phyloP scores from a whole-genome alignment of 2,797 vertebrate genomes.

The Urophycis tenuis region DNA sequence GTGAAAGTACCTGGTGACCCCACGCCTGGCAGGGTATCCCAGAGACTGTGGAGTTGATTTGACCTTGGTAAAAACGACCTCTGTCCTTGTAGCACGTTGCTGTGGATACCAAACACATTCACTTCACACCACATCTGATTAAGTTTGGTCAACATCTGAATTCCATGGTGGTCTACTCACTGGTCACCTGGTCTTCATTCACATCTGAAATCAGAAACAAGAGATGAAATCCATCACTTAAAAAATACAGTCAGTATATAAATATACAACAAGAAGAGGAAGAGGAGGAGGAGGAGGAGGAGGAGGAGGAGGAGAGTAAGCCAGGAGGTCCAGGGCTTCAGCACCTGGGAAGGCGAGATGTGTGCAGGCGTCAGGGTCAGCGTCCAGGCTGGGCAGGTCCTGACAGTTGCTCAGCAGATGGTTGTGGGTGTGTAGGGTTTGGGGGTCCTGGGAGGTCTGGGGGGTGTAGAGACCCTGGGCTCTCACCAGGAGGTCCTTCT shows the following conservation, averaged over 20 bases:
- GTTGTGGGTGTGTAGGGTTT: conserved; percentile 19
- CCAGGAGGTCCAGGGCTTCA: neutral
- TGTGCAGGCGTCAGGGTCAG: conserved; percentile 74
- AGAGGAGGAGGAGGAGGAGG: neutral
- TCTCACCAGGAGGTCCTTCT: conserved; percentile 83
- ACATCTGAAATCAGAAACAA: conserved; percentile 71
- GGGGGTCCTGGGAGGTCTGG: conserved; percentile 63
- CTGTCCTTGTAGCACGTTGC: conserved; percentile 78
- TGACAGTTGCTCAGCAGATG: conserved; percentile 78
- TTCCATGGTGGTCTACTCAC: conserved; percentile 70
- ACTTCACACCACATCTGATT: neutral
- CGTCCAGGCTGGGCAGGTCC: conserved; percentile 78
- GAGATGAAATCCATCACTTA: conserved; percentile 10
- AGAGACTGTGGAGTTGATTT: conserved; percentile 72
- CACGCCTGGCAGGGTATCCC: conserved; percentile 81
- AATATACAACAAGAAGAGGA: neutral
- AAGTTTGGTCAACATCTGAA: neutral
- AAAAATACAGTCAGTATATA: neutral
- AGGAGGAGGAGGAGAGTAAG: neutral
- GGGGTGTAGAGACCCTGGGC: conserved; percentile 53
- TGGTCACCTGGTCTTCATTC: conserved; percentile 83
- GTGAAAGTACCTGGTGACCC: conserved; percentile 72
- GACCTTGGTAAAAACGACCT: conserved; percentile 83
- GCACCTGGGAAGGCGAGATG: conserved; percentile 84
- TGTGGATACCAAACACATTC: conserved; percentile 43